Percentiles rank a stretch among this genome's conserved stretches.
Evolutionary conservation across 2,888 invertebrate species (phyloP).

Genomic region (Drosophila bunnanda): DNA sequence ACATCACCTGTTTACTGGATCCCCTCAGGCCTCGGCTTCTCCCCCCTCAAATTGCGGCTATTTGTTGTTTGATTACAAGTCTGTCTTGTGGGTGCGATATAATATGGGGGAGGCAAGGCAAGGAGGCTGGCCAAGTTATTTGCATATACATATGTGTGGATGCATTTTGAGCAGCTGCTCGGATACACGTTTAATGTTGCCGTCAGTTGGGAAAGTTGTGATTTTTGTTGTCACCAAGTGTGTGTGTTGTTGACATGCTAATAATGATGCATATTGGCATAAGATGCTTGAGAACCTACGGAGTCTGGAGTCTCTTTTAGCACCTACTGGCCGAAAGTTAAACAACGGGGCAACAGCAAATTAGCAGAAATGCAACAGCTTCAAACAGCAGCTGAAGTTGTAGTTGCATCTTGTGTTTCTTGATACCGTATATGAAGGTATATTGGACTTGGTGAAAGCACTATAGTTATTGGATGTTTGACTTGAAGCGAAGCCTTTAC

Average conservation of each 20-base stretch:
- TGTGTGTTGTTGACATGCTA: conserved; percentile 71
- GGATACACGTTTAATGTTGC: conserved; percentile 63
- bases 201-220: conserved; percentile 72
- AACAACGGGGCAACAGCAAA: conserved; percentile 61
- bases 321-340: conserved; percentile 58
- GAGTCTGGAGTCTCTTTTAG: conserved; percentile 56
- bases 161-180: conserved; percentile 59
- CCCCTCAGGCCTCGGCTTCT: not conserved
- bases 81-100: conserved; percentile 62
- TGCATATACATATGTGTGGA: conserved; percentile 44
- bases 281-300: conserved; percentile 50
- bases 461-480: too few species aligned
- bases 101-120: conserved; percentile 14
- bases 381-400: conserved; percentile 26
- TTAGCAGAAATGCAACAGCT: conserved; percentile 62
- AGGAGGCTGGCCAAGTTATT: conserved; percentile 47
- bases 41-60: conserved; percentile 29
- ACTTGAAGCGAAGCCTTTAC: too few species aligned
- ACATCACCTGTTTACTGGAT: conserved; percentile 23
- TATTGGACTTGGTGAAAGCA: not conserved
- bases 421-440: conserved; percentile 7
- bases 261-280: conserved; percentile 73
- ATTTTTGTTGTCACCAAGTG: conserved; percentile 55
- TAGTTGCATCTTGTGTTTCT: conserved; percentile 14
- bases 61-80: conserved; percentile 71